These are phyloP conservation scores for Pandemis heparana DNA, from an alignment of 2,888 invertebrate species.

Conservation along the genomic window DNA sequence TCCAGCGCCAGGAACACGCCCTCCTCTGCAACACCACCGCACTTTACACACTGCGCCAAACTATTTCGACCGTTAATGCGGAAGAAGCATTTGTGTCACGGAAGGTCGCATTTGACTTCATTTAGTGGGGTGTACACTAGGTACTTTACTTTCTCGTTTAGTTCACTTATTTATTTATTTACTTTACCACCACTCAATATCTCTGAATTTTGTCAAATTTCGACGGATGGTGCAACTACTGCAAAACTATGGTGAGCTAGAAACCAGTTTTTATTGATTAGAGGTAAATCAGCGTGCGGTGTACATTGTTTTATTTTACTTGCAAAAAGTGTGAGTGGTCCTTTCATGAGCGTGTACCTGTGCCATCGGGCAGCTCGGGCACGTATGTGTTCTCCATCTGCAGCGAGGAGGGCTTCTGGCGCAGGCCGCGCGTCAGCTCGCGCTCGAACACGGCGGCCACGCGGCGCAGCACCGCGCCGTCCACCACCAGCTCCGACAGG, in stretches of 20 bases:
- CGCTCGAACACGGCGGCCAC: constrained; percentile 86
- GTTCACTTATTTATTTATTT: too few relatives aligned
- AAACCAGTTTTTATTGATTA: too few relatives aligned
- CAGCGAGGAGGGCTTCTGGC: constrained; percentile 87
- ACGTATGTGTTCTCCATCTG: constrained; percentile 93
- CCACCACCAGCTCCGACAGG: constrained; percentile 62
- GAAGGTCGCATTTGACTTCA: too few relatives aligned
- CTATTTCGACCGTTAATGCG: neutral
- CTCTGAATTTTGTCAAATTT: too few relatives aligned
- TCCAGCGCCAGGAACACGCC: constrained; percentile 92
- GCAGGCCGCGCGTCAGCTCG: constrained; percentile 88
- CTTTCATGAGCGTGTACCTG: constrained; percentile 72
- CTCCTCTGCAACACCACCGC: constrained; percentile 80
- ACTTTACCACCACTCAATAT: too few relatives aligned
- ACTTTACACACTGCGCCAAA: neutral
- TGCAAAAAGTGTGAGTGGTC: too few relatives aligned
- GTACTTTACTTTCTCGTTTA: too few relatives aligned
- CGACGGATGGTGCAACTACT: too few relatives aligned
- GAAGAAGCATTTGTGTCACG: neutral
- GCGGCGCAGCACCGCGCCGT: constrained; percentile 71
- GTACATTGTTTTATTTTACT: too few relatives aligned
- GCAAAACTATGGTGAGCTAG: too few relatives aligned
- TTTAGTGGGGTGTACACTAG: too few relatives aligned
- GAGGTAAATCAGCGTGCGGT: too few relatives aligned
- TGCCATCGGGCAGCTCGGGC: constrained; percentile 89